A percentile compares a stretch with the other conserved stretches of the same genome.
Evolutionary conservation across 2,797 vertebrate genomes (phyloP).

Genomic region (Gymnocypris eckloni): DNA sequence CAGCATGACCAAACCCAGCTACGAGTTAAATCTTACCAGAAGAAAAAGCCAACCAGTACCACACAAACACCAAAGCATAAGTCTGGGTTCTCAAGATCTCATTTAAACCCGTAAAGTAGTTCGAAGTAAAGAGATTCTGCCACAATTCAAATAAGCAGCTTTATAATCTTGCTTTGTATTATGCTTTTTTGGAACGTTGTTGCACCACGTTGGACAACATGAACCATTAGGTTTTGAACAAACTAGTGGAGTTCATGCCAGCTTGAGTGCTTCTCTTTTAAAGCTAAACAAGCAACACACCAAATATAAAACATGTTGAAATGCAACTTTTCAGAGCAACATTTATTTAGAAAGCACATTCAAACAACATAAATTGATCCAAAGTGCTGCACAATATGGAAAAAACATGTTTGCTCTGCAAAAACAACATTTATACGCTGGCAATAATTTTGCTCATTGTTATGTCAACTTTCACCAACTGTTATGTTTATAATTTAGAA

Average conservation of each 20-base stretch:
- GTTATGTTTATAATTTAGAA: background rate
- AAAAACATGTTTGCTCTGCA: no score
- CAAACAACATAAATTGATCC: background rate
- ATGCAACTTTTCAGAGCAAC: background rate
- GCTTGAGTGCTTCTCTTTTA: background rate
- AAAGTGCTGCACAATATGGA: background rate
- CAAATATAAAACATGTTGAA: background rate
- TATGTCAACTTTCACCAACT: background rate
- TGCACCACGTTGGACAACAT: background rate
- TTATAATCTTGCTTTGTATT: background rate
- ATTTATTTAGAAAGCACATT: conserved; percentile 3
- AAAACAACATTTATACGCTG: background rate
- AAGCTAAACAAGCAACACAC: background rate
- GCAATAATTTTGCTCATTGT: background rate
- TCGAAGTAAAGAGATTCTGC: background rate
- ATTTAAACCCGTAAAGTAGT: background rate
- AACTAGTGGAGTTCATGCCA: background rate
- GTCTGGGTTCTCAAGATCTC: background rate
- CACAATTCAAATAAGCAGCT: background rate
- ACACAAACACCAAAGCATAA: conserved; percentile 17
- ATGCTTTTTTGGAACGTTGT: background rate
- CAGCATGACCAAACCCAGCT: background rate
- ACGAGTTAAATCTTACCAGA: background rate
- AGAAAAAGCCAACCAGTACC: background rate
- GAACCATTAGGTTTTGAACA: background rate